phyloP scores from a whole-genome alignment of 2,888 invertebrate genomes.

The Tipula lateralis region DNA sequence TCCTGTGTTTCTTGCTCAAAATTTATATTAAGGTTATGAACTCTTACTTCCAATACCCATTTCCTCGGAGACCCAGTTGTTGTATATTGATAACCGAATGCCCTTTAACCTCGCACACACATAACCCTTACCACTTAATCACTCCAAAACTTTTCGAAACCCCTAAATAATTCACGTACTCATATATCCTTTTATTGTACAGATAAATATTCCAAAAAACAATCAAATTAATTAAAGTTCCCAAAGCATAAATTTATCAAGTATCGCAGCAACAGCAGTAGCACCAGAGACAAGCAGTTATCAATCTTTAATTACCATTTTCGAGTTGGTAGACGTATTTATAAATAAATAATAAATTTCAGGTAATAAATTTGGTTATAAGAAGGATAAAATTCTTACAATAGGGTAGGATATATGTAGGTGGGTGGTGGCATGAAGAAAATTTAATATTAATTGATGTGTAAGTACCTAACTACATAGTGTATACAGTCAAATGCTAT shows the following conservation, averaged over 20 bases:
- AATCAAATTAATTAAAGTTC: constrained; percentile 13
- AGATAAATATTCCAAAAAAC: neutral
- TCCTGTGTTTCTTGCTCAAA: no score
- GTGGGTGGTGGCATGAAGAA: neutral
- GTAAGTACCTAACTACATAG: neutral
- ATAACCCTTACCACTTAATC: neutral
- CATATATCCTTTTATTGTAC: neutral
- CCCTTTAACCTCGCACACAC: neutral
- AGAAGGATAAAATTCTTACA: neutral
- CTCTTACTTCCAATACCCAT: no score
- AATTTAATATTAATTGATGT: constrained; percentile 13
- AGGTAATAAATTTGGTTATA: constrained; percentile 9
- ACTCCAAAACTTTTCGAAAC: no score
- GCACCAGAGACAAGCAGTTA: neutral
- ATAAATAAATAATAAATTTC: constrained; percentile 19
- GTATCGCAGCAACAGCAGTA: neutral
- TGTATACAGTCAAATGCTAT: neutral
- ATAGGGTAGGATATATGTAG: no score
- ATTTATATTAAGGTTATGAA: no score
- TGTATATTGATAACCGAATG: neutral
- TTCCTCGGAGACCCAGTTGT: neutral
- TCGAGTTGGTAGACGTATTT: neutral
- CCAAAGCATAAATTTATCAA: neutral
- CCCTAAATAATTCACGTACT: neutral
- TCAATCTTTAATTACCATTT: constrained; percentile 24